A percentile compares a stretch with the other conserved stretches of the same genome.
Evolutionary conservation across 2,113 vertebrate species (phyloP).

Genomic region (Catharus fuscescens): DNA sequence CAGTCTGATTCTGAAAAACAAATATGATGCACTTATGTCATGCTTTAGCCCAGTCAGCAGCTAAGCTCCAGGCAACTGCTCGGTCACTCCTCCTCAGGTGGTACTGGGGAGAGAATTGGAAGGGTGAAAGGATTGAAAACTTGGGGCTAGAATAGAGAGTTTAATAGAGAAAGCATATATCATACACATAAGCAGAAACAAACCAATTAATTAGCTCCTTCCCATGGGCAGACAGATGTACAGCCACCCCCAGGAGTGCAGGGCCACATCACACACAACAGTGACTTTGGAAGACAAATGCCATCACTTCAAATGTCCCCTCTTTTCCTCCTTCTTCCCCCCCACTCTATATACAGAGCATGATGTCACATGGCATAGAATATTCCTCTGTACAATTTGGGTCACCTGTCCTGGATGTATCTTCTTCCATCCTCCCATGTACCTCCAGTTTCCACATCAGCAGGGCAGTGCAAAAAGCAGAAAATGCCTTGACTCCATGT

Average conservation of each 20-base stretch:
- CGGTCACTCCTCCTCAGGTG: fast-evolving
- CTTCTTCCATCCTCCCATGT: neutral
- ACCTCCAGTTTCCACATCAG: neutral
- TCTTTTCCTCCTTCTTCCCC: neutral
- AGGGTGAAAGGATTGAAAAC: neutral
- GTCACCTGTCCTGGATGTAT: too few species aligned
- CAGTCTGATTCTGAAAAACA: neutral
- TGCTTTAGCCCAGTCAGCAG: neutral
- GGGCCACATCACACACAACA: fast-evolving
- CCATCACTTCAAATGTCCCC: neutral
- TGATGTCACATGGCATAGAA: neutral
- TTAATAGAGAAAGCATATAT: neutral
- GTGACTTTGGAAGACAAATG: neutral
- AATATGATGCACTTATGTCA: too few species aligned
- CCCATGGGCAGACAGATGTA: neutral
- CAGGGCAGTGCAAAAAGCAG: fast-evolving
- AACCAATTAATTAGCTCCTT: neutral
- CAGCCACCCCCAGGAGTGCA: neutral
- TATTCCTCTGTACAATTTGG: neutral
- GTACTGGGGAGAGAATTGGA: neutral
- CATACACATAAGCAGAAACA: neutral
- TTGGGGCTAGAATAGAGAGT: neutral
- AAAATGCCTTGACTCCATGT: neutral
- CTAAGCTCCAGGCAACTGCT: fast-evolving
- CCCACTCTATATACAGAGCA: neutral